Evolutionary conservation across 1,140 invertebrate genomes (phyloP).

Genomic region (Eupeodes corollae): DNA sequence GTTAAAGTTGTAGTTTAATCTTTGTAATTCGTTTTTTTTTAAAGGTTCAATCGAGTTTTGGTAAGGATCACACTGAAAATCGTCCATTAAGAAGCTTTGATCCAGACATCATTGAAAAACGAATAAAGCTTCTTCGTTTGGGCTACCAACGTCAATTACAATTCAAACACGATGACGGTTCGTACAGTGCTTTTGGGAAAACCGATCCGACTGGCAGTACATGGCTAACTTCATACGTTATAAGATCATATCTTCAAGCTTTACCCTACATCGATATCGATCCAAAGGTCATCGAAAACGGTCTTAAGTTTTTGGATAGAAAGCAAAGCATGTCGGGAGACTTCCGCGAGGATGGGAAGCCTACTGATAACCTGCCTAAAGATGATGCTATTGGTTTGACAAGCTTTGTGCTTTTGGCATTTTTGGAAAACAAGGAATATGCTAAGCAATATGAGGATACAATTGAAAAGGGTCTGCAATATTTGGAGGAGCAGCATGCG

Average conservation of each 20-base stretch:
- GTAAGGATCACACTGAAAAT: too few relatives aligned
- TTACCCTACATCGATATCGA: slow-evolving; percentile 68
- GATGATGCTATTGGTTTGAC: slow-evolving; percentile 48
- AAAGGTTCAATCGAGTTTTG: too few relatives aligned
- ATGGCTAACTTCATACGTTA: slow-evolving; percentile 92
- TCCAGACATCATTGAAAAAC: too few relatives aligned
- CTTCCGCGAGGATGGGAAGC: slow-evolving; percentile 65
- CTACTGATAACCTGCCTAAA: slow-evolving; percentile 62
- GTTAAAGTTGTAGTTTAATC: too few relatives aligned
- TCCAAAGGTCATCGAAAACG: slow-evolving; percentile 53
- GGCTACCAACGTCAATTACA: slow-evolving; percentile 92
- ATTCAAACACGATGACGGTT: slow-evolving; percentile 79
- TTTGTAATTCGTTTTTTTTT: too few relatives aligned
- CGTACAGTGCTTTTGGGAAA: slow-evolving; percentile 84
- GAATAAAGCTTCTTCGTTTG: slow-evolving; percentile 39
- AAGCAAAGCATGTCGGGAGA: slow-evolving; percentile 72
- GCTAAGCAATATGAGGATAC: slow-evolving; percentile 3
- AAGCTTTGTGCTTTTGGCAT: slow-evolving; percentile 64
- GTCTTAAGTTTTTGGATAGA: slow-evolving; percentile 66
- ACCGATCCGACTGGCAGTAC: slow-evolving; percentile 59
- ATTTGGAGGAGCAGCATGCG: slow-evolving; percentile 53
- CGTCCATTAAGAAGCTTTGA: too few relatives aligned
- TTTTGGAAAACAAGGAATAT: slow-evolving; percentile 54
- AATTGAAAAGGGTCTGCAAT: slow-evolving; percentile 30
- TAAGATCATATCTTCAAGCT: slow-evolving; percentile 75